phyloP scores from a whole-genome alignment of 2,888 invertebrate species.

The Mantis religiosa region DNA sequence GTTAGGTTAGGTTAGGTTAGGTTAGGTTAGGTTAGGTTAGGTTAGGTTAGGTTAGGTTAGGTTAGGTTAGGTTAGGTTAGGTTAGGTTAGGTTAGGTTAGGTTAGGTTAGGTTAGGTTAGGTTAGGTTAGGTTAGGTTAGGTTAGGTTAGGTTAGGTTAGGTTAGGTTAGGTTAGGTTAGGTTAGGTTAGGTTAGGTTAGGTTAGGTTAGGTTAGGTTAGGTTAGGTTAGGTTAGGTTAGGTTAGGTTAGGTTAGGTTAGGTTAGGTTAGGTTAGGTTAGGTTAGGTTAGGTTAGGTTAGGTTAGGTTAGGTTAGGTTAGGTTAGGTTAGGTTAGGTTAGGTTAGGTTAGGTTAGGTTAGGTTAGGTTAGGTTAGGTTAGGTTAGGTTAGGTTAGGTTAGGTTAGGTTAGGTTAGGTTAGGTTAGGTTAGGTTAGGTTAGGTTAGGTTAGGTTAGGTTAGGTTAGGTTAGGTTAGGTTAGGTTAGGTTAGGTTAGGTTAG shows the following conservation, averaged over 20 bases:
- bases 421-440: constrained; percentile 34
- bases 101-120: no score
- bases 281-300: constrained; percentile 23
- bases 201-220: no score
- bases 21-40: no score
- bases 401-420: constrained; percentile 24
- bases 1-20: no score
- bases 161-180: no score
- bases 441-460: constrained; percentile 35
- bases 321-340: not conserved
- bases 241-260: not conserved
- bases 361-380: constrained; percentile 13
- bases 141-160: no score
- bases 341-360: not conserved
- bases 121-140: no score
- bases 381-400: constrained; percentile 36
- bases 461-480: constrained; percentile 4
- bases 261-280: constrained; percentile 31
- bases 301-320: not conserved
- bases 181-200: no score
- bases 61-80: no score
- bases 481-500: not conserved
- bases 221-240: not conserved
- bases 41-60: no score
- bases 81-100: no score